Percentiles rank a stretch among this genome's conserved stretches.
Evolutionary conservation across 1,140 invertebrate species (phyloP).

Genomic region (Stegodyphus dumicola): DNA sequence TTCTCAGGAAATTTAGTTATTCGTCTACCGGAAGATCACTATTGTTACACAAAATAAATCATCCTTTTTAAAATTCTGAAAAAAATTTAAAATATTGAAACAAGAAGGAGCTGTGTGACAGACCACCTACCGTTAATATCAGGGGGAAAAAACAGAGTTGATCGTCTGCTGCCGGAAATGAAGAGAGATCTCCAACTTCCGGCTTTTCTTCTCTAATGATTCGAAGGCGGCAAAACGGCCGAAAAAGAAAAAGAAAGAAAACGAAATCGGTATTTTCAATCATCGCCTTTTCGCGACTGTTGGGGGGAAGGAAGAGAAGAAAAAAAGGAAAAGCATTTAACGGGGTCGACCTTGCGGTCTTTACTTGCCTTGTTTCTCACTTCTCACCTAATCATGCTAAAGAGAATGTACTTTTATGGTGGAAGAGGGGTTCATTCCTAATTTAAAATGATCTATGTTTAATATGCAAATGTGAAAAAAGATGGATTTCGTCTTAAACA

Average conservation of each 20-base stretch:
- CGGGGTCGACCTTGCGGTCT: neutral
- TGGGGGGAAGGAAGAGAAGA: neutral
- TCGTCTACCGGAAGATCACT: too few species aligned
- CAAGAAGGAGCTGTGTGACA: neutral
- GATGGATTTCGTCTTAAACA: too few species aligned
- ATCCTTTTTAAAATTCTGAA: too few species aligned
- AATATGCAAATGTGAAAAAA: too few species aligned
- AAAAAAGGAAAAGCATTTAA: neutral
- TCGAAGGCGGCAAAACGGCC: neutral
- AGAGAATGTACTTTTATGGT: too few species aligned
- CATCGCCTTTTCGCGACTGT: neutral
- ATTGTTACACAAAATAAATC: too few species aligned
- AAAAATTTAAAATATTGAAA: neutral
- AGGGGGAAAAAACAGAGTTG: neutral
- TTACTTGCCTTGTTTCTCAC: too few species aligned
- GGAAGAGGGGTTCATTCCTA: too few species aligned
- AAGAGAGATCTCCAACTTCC: slow-evolving; percentile 10
- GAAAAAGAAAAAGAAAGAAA: neutral
- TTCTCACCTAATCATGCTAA: neutral
- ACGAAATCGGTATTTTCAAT: neutral
- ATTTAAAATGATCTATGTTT: too few species aligned
- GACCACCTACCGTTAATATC: neutral
- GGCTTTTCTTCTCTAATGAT: slow-evolving; percentile 24
- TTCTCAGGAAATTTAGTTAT: too few species aligned
- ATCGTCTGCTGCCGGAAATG: slow-evolving; percentile 9